phyloP scores from a whole-genome alignment of 1,140 invertebrate genomes.

The Drosophila bipectinata region DNA sequence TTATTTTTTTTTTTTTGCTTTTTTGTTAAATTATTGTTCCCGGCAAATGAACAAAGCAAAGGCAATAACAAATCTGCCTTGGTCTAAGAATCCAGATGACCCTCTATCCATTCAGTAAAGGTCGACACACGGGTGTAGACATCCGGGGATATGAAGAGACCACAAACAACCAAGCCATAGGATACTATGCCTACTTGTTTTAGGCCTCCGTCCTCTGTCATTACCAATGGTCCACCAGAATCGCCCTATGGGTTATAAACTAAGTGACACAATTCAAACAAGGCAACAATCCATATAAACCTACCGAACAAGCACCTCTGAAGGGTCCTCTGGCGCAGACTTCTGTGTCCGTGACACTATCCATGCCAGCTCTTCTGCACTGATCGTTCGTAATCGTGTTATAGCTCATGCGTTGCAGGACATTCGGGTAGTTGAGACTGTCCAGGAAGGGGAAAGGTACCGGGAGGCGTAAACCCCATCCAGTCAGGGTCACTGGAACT shows the following conservation, averaged over 20 bases:
- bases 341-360: constrained; percentile 75
- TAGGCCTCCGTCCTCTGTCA: constrained; percentile 33
- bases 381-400: constrained; percentile 68
- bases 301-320: constrained; percentile 83
- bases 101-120: constrained; percentile 84
- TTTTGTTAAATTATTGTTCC: constrained; percentile 28
- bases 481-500: constrained; percentile 67
- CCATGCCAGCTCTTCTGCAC: constrained; percentile 63
- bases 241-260: constrained; percentile 86
- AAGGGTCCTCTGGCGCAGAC: constrained; percentile 84
- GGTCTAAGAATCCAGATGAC: constrained; percentile 13
- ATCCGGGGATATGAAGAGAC: constrained; percentile 84
- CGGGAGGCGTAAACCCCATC: constrained; percentile 77
- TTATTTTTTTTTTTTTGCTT: constrained; percentile 32
- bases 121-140: constrained; percentile 85
- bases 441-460: constrained; percentile 62
- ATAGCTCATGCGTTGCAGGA: constrained; percentile 69
- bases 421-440: constrained; percentile 60
- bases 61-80: background rate
- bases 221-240: constrained; percentile 88
- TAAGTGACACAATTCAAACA: background rate
- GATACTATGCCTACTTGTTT: constrained; percentile 88
- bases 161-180: constrained; percentile 87
- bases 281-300: background rate
- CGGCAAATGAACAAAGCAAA: constrained; percentile 15